phyloP scores from a whole-genome alignment of 2,888 invertebrate genomes.

The Microctonus brassicae region DNA sequence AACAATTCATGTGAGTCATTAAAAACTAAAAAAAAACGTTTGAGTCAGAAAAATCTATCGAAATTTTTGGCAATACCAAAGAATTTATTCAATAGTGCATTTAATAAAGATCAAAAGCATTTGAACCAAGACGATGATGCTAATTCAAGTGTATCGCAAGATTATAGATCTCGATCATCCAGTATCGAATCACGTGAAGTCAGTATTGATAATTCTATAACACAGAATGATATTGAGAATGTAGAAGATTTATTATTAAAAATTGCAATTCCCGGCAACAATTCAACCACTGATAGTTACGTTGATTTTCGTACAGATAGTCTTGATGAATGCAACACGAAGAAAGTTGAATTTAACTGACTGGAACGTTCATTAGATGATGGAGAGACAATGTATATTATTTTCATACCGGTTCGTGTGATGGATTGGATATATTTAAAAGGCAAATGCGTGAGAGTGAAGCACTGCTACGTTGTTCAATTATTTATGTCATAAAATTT shows the following conservation, averaged over 20 bases:
- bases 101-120: conserved; percentile 55
- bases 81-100: conserved; percentile 62
- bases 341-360: conserved; percentile 2
- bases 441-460: conserved; percentile 23
- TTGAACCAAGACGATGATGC: conserved; percentile 44
- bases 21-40: conserved; percentile 48
- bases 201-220: conserved; percentile 8
- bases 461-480: conserved; percentile 10
- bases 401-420: conserved; percentile 6
- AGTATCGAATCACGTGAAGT: conserved; percentile 52
- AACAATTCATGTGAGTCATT: conserved; percentile 43
- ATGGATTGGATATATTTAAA: conserved; percentile 7
- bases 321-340: conserved; percentile 33
- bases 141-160: conserved; percentile 43
- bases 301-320: conserved; percentile 35
- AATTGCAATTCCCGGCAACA: conserved; percentile 23
- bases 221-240: conserved; percentile 11
- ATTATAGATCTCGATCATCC: conserved; percentile 45
- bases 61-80: conserved; percentile 63
- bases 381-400: neutral
- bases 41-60: conserved; percentile 58
- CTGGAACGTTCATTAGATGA: neutral
- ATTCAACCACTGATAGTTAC: conserved; percentile 29
- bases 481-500: neutral
- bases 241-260: conserved; percentile 34